phyloP scores from a whole-genome alignment of 1,140 invertebrate genomes.

The Triops cancriformis region DNA sequence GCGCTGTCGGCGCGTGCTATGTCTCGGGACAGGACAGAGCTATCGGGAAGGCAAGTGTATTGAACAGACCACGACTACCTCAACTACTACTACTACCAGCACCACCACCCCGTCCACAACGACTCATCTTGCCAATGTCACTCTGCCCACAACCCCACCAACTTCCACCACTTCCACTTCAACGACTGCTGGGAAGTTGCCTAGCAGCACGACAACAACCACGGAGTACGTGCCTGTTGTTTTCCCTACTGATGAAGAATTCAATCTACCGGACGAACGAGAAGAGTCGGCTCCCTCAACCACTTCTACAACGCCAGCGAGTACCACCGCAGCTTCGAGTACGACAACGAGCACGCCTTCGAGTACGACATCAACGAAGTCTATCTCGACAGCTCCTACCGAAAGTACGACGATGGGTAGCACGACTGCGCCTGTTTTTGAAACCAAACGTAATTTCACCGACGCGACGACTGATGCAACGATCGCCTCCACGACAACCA shows the following conservation, averaged over 20 bases:
- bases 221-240: conserved; percentile 7
- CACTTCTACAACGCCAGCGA: conserved; percentile 26
- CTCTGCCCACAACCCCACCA: neutral
- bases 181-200: neutral
- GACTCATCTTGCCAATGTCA: neutral
- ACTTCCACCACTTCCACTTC: neutral
- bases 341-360: conserved; percentile 28
- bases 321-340: conserved; percentile 26
- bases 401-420: conserved; percentile 16
- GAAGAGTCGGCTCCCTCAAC: neutral
- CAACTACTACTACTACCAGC: conserved; percentile 27
- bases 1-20: conserved; percentile 41
- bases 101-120: neutral
- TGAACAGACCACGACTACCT: conserved; percentile 26
- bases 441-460: neutral
- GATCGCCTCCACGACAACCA: conserved; percentile 28
- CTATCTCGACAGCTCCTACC: too few relatives aligned
- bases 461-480: neutral
- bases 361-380: neutral
- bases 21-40: conserved; percentile 32
- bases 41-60: conserved; percentile 34
- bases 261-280: neutral
- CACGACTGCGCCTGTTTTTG: neutral
- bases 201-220: neutral
- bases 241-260: neutral